Base-by-base conservation (phyloP, 2,888 invertebrate species). In the Melangyna quadrimaculata region DNA sequence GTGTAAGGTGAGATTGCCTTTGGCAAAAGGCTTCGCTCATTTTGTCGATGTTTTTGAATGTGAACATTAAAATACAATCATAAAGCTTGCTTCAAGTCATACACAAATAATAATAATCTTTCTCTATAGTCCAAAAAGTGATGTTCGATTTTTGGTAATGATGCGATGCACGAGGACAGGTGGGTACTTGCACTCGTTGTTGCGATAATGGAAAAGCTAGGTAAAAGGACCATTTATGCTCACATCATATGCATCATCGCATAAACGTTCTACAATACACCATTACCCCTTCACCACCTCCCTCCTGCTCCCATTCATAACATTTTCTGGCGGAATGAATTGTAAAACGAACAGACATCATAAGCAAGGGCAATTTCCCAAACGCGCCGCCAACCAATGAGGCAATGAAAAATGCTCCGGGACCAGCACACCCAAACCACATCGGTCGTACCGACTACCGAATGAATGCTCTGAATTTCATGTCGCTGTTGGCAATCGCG, bases 141-240 rank as follows among this genome's bases (percentile, higher is more conserved):
- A 83, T 78, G 87, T 87, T 87, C 87, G 67, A 69, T 74, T 65
- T 72, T 87, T 61, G 79, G 40, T 32, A 17, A 55, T 51, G 17
- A 48, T 22, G 40, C 17, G 12, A 45, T 22, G 40, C 17, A 7
- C 29, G 9, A 59, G 35, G 63, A 63, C 43, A 43, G 43, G 10
- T 4, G 19, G 37, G 27, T 8, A 8, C n/a, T 35, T 19, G 22
- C 9, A 45, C 51, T 14, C 22, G 35, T 43, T 45, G 19, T 2
- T 24, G n/a, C 10, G 12, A 19, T 37, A 55, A 40, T 61, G 51
- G 35, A 53, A 61, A 19, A 37, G 19, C 37, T 29, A 37, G 19
- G 53, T 40, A 69, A 73, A 59, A 43, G 19, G 53, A 69, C 40
- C 57, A 53, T 63, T 29, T 14, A 19, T 72, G 59, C 37, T 59